Conservation (phyloP, 1,140 invertebrate species). For the Anagrus nilaparvatae region DNA sequence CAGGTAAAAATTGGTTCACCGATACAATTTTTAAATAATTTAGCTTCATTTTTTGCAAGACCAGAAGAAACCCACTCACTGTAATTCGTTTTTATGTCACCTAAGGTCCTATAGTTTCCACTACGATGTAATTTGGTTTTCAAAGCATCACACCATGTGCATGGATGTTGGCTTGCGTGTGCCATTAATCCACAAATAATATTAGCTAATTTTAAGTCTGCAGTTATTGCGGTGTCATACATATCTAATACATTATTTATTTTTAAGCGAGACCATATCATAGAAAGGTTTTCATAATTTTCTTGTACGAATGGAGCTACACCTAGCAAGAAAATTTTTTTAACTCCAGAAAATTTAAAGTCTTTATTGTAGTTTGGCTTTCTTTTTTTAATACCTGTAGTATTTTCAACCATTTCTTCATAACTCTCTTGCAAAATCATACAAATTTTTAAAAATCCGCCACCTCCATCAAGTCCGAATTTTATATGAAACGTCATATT, state of each 20-base stretch:
- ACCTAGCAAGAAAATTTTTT: not conserved
- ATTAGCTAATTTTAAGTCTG: conserved; percentile 1
- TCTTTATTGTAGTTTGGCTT: not conserved
- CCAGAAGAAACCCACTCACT: too few relatives aligned
- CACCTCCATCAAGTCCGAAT: not conserved
- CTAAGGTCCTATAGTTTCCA: not conserved
- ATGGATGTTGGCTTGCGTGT: not conserved
- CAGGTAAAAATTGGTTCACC: not conserved
- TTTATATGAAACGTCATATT: not conserved
- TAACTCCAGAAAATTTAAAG: not conserved
- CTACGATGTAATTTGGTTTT: not conserved
- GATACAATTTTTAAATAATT: conserved; percentile 2
- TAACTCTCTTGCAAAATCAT: not conserved
- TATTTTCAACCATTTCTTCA: not conserved
- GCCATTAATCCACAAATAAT: not conserved
- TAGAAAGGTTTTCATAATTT: not conserved
- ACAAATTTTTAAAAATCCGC: too few relatives aligned
- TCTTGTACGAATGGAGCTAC: not conserved
- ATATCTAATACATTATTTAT: not conserved
- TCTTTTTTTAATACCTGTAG: not conserved
- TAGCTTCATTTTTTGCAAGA: too few relatives aligned
- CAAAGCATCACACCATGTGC: not conserved
- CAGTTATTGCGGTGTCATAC: not conserved
- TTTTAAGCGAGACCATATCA: not conserved
- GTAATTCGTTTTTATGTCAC: too few relatives aligned